These are phyloP conservation scores for Tenebrio molitor DNA, from an alignment of 1,140 invertebrate genomes.

Conservation along the genomic window DNA sequence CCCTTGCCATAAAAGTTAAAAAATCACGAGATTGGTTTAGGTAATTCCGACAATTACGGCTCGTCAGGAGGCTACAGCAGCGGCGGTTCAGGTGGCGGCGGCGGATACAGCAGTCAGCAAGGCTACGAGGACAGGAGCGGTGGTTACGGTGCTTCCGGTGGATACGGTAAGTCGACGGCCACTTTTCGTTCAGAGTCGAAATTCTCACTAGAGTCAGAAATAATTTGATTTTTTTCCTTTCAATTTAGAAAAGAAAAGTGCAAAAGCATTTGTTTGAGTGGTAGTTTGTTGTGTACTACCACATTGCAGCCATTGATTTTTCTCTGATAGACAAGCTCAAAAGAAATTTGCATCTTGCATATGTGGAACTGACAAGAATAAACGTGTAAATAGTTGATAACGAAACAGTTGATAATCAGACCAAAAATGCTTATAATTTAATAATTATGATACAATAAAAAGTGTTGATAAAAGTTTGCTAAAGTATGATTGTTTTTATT, in stretches of 20 bases:
- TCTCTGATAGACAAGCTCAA: conserved; percentile 8
- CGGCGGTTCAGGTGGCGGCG: conserved; percentile 20
- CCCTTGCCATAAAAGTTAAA: too few species aligned
- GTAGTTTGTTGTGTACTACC: not conserved
- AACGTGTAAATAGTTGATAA: not conserved
- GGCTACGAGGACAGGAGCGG: conserved; percentile 46
- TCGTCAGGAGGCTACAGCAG: conserved; percentile 40
- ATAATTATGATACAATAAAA: too few species aligned
- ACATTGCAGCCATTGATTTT: conserved; percentile 25
- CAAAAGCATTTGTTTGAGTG: conserved; percentile 36
- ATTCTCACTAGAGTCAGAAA: conserved; percentile 1
- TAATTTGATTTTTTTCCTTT: conserved; percentile 28
- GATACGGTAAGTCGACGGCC: conserved; percentile 49
- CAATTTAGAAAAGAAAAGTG: conserved; percentile 33
- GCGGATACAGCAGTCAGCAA: conserved; percentile 52
- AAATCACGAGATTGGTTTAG: too few species aligned
- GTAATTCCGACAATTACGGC: conserved; percentile 44
- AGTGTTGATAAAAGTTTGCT: too few species aligned
- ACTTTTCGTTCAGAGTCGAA: not conserved
- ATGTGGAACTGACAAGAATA: conserved; percentile 3
- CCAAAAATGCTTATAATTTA: not conserved
- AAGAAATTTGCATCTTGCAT: conserved; percentile 3
- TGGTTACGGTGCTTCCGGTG: conserved; percentile 45
- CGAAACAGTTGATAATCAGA: not conserved
- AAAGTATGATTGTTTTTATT: too few species aligned